A percentile compares a stretch with the other conserved stretches of the same genome.
Conservation (phyloP, 35 echinoderm and acorn worm species). For the Strongylocentrotus purpuratus region DNA sequence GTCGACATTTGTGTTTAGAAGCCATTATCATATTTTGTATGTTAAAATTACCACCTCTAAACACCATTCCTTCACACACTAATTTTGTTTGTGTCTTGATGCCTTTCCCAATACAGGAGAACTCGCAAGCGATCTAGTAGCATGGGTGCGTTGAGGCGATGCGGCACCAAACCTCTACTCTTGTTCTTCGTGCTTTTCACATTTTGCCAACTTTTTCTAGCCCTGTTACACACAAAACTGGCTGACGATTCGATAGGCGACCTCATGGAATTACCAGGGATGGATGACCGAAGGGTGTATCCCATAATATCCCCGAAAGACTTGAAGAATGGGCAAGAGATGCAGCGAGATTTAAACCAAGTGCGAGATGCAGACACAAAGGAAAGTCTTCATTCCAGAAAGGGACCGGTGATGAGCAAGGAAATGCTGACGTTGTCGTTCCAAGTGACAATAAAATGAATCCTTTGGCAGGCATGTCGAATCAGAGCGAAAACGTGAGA, state of each 20-base stretch:
- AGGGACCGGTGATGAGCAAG: background rate
- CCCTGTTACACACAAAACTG: background rate
- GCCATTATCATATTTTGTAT: too few relatives aligned
- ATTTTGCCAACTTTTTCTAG: background rate
- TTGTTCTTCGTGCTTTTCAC: background rate
- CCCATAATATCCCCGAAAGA: background rate
- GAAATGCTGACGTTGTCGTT: background rate
- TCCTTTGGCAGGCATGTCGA: background rate
- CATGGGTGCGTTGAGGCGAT: background rate
- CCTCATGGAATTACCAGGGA: background rate
- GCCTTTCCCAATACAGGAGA: background rate
- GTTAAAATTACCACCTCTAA: too few relatives aligned
- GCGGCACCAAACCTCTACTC: background rate
- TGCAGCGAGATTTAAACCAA: background rate
- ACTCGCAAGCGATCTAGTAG: background rate
- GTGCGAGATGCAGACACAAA: background rate
- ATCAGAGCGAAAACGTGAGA: background rate
- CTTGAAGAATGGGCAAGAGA: background rate
- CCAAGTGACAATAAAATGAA: background rate
- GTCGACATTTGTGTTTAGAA: too few relatives aligned
- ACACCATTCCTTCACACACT: background rate
- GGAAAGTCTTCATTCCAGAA: background rate
- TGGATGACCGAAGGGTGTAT: background rate
- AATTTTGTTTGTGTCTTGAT: background rate
- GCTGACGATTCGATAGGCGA: background rate